A percentile compares a stretch with the other conserved stretches of the same genome.
phyloP scores from a whole-genome alignment of 2,888 invertebrate genomes.

The Hemicrepidius hirtus region DNA sequence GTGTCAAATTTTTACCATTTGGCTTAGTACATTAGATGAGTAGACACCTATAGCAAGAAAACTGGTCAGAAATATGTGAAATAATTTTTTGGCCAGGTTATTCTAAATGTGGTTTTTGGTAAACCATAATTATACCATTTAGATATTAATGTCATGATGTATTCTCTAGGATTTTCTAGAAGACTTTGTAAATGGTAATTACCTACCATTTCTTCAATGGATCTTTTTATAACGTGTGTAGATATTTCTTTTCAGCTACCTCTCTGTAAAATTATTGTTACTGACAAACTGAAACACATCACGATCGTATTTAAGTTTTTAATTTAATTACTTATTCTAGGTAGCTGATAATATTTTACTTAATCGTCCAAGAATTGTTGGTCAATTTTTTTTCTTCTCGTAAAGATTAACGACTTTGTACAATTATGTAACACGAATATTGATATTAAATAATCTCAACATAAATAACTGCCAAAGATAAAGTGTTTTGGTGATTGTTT shows the following conservation, averaged over 20 bases:
- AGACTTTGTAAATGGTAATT: conserved; percentile 26
- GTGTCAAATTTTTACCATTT: conserved; percentile 45
- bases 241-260: conserved; percentile 29
- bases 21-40: conserved; percentile 34
- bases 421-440: conserved; percentile 17
- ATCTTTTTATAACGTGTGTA: conserved; percentile 11
- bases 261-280: conserved; percentile 2
- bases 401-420: conserved; percentile 23
- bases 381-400: not conserved
- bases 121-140: conserved; percentile 28
- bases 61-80: conserved; percentile 6
- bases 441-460: conserved; percentile 31
- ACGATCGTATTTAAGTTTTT: no score
- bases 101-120: conserved; percentile 33
- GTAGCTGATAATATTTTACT: conserved; percentile 28
- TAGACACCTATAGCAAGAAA: conserved; percentile 16
- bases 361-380: conserved; percentile 8
- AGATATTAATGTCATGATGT: conserved; percentile 31
- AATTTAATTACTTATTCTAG: conserved; percentile 3
- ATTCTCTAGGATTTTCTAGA: conserved; percentile 36
- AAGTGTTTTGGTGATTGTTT: conserved; percentile 44
- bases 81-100: conserved; percentile 1
- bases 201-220: conserved; percentile 12
- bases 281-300: no score
- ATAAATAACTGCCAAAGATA: conserved; percentile 51